Percentiles rank a stretch among this genome's conserved stretches.
phyloP scores from a whole-genome alignment of 2,113 vertebrate genomes.

The Pelobates fuscus region DNA sequence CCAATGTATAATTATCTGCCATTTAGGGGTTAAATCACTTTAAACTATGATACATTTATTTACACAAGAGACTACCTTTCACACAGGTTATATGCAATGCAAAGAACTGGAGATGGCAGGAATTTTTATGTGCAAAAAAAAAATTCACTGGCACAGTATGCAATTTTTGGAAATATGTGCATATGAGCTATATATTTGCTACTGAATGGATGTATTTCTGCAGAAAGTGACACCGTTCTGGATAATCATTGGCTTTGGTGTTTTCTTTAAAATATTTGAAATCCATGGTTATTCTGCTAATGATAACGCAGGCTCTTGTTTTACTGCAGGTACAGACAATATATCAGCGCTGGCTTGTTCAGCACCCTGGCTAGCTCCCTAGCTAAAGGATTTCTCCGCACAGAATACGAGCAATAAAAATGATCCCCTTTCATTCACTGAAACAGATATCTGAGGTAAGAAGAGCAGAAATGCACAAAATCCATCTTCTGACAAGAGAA shows the following conservation, averaged over 20 bases:
- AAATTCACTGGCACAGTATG: background rate
- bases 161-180: background rate
- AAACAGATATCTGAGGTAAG: background rate
- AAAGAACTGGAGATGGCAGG: no score
- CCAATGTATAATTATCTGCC: no score
- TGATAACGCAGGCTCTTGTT: background rate
- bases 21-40: no score
- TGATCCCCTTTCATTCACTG: conserved; percentile 1
- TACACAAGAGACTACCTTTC: no score
- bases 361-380: conserved; percentile 1
- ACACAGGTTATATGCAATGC: background rate
- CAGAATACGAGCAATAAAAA: background rate
- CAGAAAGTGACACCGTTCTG: background rate
- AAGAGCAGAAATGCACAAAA: background rate
- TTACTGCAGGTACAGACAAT: background rate
- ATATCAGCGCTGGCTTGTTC: background rate
- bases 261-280: background rate
- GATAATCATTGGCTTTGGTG: background rate
- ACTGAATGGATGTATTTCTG: background rate
- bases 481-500: background rate
- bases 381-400: background rate
- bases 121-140: background rate
- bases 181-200: background rate
- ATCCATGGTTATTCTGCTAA: background rate
- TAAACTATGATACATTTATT: no score